phyloP scores from a whole-genome alignment of 2,113 vertebrate species.

The Odontesthes bonariensis region DNA sequence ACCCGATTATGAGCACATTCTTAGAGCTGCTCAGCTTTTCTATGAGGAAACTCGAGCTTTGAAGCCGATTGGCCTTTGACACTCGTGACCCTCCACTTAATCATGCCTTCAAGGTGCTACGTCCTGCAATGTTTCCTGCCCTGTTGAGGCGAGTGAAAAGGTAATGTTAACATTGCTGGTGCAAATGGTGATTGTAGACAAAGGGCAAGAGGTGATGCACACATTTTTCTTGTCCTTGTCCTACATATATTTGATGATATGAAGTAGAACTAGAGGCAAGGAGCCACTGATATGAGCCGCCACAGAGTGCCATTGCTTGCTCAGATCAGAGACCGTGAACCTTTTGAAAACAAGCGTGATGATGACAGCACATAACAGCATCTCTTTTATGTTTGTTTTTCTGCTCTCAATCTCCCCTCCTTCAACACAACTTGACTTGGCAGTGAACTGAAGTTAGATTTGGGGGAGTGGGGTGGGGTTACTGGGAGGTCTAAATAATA shows the following conservation, averaged over 20 bases:
- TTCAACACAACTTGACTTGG: conserved; percentile 52
- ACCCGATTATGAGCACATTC: conserved; percentile 44
- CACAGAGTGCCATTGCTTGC: conserved; percentile 43
- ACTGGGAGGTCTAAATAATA: conserved; percentile 56
- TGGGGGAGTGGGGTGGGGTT: conserved; percentile 23
- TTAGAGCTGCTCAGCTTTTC: conserved; percentile 19
- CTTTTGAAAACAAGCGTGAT: conserved; percentile 56
- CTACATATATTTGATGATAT: conserved; percentile 25
- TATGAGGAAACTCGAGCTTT: conserved; percentile 28
- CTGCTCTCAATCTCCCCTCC: conserved; percentile 1
- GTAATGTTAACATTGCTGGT: conserved; percentile 12
- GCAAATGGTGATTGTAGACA: conserved; percentile 4
- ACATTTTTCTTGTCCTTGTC: background rate
- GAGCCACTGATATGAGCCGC: conserved; percentile 61
- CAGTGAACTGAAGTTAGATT: conserved; percentile 62
- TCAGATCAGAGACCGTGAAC: conserved; percentile 54
- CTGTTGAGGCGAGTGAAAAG: conserved; percentile 56
- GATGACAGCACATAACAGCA: conserved; percentile 53
- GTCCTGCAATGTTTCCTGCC: conserved; percentile 77
- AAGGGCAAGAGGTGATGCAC: conserved; percentile 1
- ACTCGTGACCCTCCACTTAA: background rate
- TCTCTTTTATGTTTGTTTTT: conserved; percentile 39
- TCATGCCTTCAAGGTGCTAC: conserved; percentile 54
- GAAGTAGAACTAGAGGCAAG: conserved; percentile 36
- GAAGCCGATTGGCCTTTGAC: conserved; percentile 54